Conservation (phyloP, 2,888 invertebrate species). For the Ephialtes manifestator region DNA sequence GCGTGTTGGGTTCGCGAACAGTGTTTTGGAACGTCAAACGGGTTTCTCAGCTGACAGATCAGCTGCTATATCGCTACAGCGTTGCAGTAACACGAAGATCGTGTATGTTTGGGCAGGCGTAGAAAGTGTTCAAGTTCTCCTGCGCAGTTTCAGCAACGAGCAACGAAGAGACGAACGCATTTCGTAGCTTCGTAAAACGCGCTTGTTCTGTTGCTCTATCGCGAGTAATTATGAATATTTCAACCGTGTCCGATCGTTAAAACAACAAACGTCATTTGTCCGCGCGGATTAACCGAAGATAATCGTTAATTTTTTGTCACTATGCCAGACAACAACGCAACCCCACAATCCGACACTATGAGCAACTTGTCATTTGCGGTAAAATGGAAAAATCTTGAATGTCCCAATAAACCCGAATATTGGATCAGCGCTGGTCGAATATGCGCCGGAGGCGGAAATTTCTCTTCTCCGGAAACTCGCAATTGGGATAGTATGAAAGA, state of each 20-base stretch:
- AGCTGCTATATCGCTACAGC: neutral
- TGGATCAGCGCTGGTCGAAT: neutral
- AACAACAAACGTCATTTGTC: neutral
- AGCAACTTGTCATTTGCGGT: constrained; percentile 1
- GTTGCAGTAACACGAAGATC: too few relatives aligned
- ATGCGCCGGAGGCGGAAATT: neutral
- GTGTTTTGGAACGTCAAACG: too few relatives aligned
- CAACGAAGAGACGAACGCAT: constrained; percentile 17
- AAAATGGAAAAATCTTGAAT: constrained; percentile 41
- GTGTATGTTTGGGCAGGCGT: neutral
- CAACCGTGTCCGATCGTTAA: constrained; percentile 3
- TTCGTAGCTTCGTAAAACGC: too few relatives aligned
- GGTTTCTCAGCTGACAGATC: neutral
- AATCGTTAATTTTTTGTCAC: too few relatives aligned
- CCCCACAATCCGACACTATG: neutral
- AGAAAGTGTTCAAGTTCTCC: neutral
- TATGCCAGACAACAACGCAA: too few relatives aligned
- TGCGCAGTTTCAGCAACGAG: constrained; percentile 55
- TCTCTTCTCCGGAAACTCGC: neutral
- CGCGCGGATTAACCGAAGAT: neutral
- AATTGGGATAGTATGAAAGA: constrained; percentile 54
- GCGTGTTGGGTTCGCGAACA: too few relatives aligned
- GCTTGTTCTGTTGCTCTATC: neutral
- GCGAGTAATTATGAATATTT: constrained; percentile 21
- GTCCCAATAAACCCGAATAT: neutral